phyloP scores from a whole-genome alignment of 2,113 vertebrate species.

The Ellobius talpinus region DNA sequence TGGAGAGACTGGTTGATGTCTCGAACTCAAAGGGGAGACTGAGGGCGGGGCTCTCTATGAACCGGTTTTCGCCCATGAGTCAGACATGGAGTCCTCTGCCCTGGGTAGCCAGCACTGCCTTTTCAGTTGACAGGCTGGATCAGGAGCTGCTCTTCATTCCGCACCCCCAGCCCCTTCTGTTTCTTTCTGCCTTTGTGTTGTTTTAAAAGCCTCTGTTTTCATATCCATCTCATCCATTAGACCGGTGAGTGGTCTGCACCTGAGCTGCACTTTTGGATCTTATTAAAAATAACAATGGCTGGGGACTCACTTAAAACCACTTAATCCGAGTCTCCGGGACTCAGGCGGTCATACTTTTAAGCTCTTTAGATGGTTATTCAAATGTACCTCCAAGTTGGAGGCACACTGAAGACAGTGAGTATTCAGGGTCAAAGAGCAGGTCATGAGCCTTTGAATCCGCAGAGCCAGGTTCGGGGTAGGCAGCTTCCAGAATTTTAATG shows the following conservation, averaged over 20 bases:
- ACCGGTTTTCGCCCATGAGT: background rate
- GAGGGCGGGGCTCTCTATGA: background rate
- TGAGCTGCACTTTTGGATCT: background rate
- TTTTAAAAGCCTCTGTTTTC: constrained; percentile 17
- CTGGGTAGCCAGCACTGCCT: background rate
- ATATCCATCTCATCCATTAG: constrained; percentile 24
- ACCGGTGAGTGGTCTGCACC: background rate
- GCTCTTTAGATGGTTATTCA: background rate
- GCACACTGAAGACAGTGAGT: background rate
- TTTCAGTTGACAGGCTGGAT: background rate
- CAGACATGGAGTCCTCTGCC: background rate
- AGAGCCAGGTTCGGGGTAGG: background rate
- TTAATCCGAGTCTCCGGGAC: constrained; percentile 31
- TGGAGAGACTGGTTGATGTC: background rate
- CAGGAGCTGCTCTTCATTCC: background rate
- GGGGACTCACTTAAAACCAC: constrained; percentile 37
- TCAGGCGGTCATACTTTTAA: background rate
- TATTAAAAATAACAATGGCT: constrained; percentile 31
- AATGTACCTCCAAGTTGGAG: background rate
- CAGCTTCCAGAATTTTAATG: background rate
- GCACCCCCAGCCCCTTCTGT: background rate
- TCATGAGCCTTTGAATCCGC: background rate
- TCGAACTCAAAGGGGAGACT: background rate
- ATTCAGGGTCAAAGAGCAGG: constrained; percentile 38
- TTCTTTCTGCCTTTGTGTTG: background rate